Base-by-base conservation (phyloP, 2,888 invertebrate species). In the Orthonevra nobilis region DNA sequence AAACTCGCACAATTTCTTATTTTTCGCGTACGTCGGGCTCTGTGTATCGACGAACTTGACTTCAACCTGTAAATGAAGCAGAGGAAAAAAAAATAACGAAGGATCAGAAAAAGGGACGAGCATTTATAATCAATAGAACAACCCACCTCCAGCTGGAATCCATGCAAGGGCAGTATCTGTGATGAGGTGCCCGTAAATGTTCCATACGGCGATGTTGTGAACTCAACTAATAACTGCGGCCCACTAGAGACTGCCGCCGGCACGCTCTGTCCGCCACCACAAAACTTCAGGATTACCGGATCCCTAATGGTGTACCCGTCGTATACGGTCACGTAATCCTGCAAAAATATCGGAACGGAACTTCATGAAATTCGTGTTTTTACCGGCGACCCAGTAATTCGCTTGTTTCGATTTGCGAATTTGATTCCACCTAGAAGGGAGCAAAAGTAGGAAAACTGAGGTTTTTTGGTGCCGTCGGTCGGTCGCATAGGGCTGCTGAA, bases 291-390 rank as follows among this genome's bases (percentile, higher is more conserved):
- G 84, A 97, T 93, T 81, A 96, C 93, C 14, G 96, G 95, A 89
- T 96, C 96, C 84, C 95, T 91, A 34, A 95, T 96, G 82, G 96
- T 96, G 86, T 96, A 95, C 32, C 96, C 96, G 85, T 96, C 96
- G 89, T 96, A 96, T 56, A 96, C 93, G 26, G 95, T 95, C 83
- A 96, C 95, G 89, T 95, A 96, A 89, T 96, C 96, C 90, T 94
- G 85, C 69, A 84, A 84, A 70, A 60, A 61, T 63, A 68, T 69
- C 46, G 54, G 3, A 77, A 46, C 60, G 64, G 66, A 72, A 79
- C 77, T 73, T 73, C 42, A 68, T 79, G 60, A 73, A 73, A 79
- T 61, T 70, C 46, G 52, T 64, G 58, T 72, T 72, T 72, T 77
- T 66, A 68, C 32, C 61, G 50, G 34, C 54, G 48, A 48, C 38